Evolutionary conservation across 2,797 vertebrate species (phyloP).

Genomic region (Amphiprion clarkii): DNA sequence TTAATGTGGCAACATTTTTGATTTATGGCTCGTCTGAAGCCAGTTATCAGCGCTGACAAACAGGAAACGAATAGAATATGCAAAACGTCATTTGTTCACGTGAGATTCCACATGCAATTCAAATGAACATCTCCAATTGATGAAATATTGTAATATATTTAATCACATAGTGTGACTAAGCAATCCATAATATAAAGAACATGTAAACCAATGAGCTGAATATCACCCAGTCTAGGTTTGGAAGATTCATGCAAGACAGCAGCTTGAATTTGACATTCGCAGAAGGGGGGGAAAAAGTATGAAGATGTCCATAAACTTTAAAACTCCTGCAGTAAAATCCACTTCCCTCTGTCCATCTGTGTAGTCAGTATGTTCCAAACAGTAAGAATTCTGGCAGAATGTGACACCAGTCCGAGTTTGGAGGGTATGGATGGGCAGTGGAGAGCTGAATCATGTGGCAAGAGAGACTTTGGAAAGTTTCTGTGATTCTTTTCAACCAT

Average conservation of each 20-base stretch:
- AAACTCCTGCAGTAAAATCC: neutral
- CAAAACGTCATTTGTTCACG: neutral
- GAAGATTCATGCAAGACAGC: neutral
- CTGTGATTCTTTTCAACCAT: neutral
- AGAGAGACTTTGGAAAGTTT: neutral
- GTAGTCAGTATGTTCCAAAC: constrained; percentile 39
- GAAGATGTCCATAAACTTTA: too few species aligned
- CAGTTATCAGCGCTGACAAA: neutral
- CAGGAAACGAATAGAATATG: neutral
- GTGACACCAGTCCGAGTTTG: neutral
- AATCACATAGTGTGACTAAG: neutral
- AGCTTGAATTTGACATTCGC: constrained; percentile 15
- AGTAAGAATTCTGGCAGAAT: constrained; percentile 25
- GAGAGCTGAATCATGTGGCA: neutral
- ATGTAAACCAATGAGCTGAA: too few species aligned
- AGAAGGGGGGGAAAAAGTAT: too few species aligned
- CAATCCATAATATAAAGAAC: neutral
- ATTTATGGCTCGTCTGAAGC: neutral
- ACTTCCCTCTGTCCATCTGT: constrained; percentile 40
- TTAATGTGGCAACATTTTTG: neutral
- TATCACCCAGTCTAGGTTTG: too few species aligned
- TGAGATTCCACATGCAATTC: neutral
- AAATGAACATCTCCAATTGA: neutral
- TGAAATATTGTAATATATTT: neutral
- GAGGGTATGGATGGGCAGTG: constrained; percentile 9